Conservation (phyloP, 2,888 invertebrate genomes). For the Hydriomena furcata region DNA sequence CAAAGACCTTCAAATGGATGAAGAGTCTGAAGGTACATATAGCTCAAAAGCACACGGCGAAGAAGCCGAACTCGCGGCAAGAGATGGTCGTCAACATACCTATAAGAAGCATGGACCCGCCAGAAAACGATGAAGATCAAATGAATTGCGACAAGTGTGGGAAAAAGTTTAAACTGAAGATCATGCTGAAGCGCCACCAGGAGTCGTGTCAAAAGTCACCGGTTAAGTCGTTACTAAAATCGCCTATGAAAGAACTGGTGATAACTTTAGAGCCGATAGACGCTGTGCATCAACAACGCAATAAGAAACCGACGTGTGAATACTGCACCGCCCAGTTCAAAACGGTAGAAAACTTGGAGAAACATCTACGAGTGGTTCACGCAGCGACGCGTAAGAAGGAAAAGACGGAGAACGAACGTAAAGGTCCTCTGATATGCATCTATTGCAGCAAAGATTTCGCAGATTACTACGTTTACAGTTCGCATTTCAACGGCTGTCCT, state of each 20-base stretch:
- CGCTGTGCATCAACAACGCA: slow-evolving; percentile 29
- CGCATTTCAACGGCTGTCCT: slow-evolving; percentile 60
- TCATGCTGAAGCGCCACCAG: slow-evolving; percentile 74
- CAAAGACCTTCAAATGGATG: slow-evolving; percentile 50
- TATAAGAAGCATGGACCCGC: slow-evolving; percentile 43
- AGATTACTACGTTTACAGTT: slow-evolving; percentile 60
- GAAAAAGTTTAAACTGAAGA: slow-evolving; percentile 73
- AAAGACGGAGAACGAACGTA: slow-evolving; percentile 30
- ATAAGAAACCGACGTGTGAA: slow-evolving; percentile 52
- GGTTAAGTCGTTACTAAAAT: slow-evolving; percentile 35
- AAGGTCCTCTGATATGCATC: slow-evolving; percentile 59
- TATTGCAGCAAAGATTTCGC: slow-evolving; percentile 59
- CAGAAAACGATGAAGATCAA: slow-evolving; percentile 58
- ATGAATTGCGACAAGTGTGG: slow-evolving; percentile 66
- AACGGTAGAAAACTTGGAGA: slow-evolving; percentile 61
- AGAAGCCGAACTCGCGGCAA: slow-evolving; percentile 32
- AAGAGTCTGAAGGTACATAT: slow-evolving; percentile 53
- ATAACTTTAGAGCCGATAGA: slow-evolving; percentile 69
- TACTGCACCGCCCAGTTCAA: slow-evolving; percentile 68
- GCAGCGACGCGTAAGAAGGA: slow-evolving; percentile 59
- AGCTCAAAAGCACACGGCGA: slow-evolving; percentile 47
- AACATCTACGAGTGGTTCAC: slow-evolving; percentile 69
- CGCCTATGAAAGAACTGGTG: slow-evolving; percentile 62
- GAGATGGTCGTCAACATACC: slow-evolving; percentile 43
- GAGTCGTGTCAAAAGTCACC: slow-evolving; percentile 55